Conservation (phyloP, 2,113 vertebrate genomes). For the Vimba vimba region DNA sequence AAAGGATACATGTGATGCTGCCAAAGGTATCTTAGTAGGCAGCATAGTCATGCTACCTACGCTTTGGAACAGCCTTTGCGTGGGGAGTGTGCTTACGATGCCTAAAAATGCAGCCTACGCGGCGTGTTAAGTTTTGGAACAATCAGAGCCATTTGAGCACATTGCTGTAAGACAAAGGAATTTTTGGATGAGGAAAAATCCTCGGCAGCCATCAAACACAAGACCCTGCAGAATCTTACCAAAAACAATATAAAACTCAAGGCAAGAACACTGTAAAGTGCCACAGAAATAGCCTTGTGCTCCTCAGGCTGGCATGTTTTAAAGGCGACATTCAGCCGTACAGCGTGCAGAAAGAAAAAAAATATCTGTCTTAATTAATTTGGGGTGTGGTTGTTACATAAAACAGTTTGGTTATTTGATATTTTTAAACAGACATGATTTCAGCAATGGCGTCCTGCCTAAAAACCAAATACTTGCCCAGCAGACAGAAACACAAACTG, state of each 20-base stretch:
- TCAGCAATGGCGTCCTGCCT: conserved; percentile 9
- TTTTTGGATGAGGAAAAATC: conserved; percentile 52
- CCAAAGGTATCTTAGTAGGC: conserved; percentile 3
- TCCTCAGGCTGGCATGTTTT: conserved; percentile 23
- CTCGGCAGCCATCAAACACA: conserved; percentile 43
- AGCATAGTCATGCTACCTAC: not conserved
- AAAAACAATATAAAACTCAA: conserved; percentile 58
- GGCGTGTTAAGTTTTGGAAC: not conserved
- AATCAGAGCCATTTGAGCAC: conserved; percentile 32
- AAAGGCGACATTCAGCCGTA: not conserved
- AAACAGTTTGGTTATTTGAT: conserved; percentile 16
- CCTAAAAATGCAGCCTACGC: not conserved
- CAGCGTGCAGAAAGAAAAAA: not conserved
- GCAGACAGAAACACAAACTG: conserved; percentile 18
- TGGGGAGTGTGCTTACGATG: not conserved
- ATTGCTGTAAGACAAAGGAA: conserved; percentile 32
- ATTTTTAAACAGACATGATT: conserved; percentile 30
- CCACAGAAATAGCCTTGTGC: conserved; percentile 44
- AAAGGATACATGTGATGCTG: not conserved
- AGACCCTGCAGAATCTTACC: conserved; percentile 39
- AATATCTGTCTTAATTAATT: conserved; percentile 20
- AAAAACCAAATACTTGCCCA: not conserved
- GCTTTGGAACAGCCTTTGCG: not conserved
- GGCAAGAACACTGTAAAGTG: conserved; percentile 20
- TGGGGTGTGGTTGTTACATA: conserved; percentile 15